Evolutionary conservation across 2,888 invertebrate genomes (phyloP), one percentile per base, ranked within the genome.

Genomic region (Athetis lepigone): DNA sequence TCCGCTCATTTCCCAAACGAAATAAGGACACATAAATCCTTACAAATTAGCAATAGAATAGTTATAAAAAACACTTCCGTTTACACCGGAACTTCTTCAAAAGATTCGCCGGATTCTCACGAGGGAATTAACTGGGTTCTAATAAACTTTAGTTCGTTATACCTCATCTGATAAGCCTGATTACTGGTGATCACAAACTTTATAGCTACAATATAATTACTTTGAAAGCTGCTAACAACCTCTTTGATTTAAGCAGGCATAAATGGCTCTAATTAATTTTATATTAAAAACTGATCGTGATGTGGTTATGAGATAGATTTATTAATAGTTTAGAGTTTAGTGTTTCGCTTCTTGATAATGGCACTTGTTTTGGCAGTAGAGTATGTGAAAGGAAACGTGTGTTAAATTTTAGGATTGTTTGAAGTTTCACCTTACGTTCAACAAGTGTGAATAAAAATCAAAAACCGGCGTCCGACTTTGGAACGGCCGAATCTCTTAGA

Each of bases 121-220:
- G 77, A 79, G 19, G 61, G 77, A 77, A 70, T 69, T 79, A 75
- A 79, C 67, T 71, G 45, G 40, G 37, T 23, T 46, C 54, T 43
- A 73, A 80, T 80, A 77, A 75, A 70, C 23, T 45, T 40, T 49
- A 50, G 75, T 52, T 78, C 66, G 59, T 80, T 79, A 80, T 70
- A 75, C 37, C 45, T 64, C 76, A 80, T 84, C 77, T 81, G 86
- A 88, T 90, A 88, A 88, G 75, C 42, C 84, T 83, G 85, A 89
- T 89, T 85, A 88, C 75, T 60, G 57, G 63, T 88, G 82, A 88
- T 86, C 84, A 81, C 67, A 80, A 77, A 60, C 74, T 87, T 85
- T 87, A 86, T 84, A 70, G 79, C 84, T 70, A 75, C 80, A 81
- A 84, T 89, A 86, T 90, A 89, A 90, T 91, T 89, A 89, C 82